These are phyloP conservation scores for Orthonevra nobilis DNA, from an alignment of 2,888 invertebrate species.

Conservation along the genomic window DNA sequence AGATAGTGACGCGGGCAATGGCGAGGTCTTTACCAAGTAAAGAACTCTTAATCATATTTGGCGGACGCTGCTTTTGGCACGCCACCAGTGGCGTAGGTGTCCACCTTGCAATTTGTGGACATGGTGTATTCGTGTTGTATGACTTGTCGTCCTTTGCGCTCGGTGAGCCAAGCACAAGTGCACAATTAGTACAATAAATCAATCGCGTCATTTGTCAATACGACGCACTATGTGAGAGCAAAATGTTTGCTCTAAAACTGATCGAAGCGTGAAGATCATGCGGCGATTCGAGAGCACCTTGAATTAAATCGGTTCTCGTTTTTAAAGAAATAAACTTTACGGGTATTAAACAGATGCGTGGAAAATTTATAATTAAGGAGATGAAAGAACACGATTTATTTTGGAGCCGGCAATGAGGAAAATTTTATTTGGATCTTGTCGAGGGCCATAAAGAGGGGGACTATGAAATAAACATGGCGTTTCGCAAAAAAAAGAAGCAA, in stretches of 20 bases:
- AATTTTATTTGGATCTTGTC: too few relatives aligned
- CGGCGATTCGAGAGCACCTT: slow-evolving; percentile 34
- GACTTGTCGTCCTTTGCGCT: slow-evolving; percentile 43
- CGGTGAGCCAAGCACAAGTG: slow-evolving; percentile 29
- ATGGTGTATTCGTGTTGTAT: slow-evolving; percentile 44
- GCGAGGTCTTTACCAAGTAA: slow-evolving; percentile 67
- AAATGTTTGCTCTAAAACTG: slow-evolving; percentile 12
- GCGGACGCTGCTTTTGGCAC: too few relatives aligned
- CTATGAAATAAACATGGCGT: too few relatives aligned
- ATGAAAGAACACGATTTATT: slow-evolving; percentile 1
- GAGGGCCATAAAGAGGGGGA: too few relatives aligned
- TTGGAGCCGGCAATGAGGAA: too few relatives aligned
- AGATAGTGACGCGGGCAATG: slow-evolving; percentile 34
- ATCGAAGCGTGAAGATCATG: slow-evolving; percentile 40
- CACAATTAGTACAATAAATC: slow-evolving; percentile 57
- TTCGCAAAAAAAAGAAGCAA: too few relatives aligned
- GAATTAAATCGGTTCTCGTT: too few relatives aligned
- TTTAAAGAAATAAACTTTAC: too few relatives aligned
- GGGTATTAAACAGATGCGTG: neutral
- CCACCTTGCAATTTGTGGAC: slow-evolving; percentile 54
- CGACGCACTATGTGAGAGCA: slow-evolving; percentile 6
- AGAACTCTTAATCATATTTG: slow-evolving; percentile 63
- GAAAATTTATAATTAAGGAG: neutral
- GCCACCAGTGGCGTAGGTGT: slow-evolving; percentile 46
- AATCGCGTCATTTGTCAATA: slow-evolving; percentile 62